Percentiles rank a stretch among this genome's conserved stretches.
These are phyloP conservation scores for Lepidurus packardi DNA, from an alignment of 1,140 invertebrate species.

Conservation along the genomic window DNA sequence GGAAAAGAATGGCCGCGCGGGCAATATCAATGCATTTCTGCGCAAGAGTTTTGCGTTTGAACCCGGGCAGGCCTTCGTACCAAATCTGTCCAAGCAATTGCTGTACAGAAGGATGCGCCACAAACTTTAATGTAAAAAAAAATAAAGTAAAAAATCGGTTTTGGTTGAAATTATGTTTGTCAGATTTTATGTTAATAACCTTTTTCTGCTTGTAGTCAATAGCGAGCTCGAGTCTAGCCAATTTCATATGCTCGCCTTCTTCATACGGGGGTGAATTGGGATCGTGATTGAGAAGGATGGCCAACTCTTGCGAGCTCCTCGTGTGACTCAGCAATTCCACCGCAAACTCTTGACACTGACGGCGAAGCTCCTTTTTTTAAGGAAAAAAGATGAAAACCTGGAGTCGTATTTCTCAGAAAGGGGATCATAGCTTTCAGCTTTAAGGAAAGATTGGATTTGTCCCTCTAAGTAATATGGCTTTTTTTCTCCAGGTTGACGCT, in stretches of 20 bases:
- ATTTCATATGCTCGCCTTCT: conserved; percentile 65
- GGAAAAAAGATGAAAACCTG: not conserved
- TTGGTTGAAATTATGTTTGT: not conserved
- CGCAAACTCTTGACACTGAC: conserved; percentile 84
- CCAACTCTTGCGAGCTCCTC: conserved; percentile 79
- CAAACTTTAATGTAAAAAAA: conserved; percentile 58
- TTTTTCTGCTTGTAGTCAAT: conserved; percentile 90
- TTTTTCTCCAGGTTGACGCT: not conserved
- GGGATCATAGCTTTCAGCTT: not conserved
- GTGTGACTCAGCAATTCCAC: conserved; percentile 84
- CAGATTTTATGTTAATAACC: conserved; percentile 49
- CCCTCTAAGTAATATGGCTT: not conserved
- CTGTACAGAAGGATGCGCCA: conserved; percentile 88
- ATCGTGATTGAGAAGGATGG: conserved; percentile 84
- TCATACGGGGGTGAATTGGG: conserved; percentile 60
- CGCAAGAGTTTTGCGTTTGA: conserved; percentile 64
- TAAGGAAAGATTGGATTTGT: not conserved
- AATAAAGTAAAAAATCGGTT: conserved; percentile 29
- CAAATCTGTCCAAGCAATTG: conserved; percentile 84
- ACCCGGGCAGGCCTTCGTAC: conserved; percentile 86
- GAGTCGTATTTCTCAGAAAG: not conserved
- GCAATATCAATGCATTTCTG: conserved; percentile 64
- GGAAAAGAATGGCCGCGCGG: conserved; percentile 72
- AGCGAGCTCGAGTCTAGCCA: conserved; percentile 75
- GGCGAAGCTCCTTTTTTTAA: conserved; percentile 58